Percentiles rank a stretch among this genome's conserved stretches.
Conservation (phyloP, 2,113 vertebrate genomes). For the Astatoreochromis straeleni region DNA sequence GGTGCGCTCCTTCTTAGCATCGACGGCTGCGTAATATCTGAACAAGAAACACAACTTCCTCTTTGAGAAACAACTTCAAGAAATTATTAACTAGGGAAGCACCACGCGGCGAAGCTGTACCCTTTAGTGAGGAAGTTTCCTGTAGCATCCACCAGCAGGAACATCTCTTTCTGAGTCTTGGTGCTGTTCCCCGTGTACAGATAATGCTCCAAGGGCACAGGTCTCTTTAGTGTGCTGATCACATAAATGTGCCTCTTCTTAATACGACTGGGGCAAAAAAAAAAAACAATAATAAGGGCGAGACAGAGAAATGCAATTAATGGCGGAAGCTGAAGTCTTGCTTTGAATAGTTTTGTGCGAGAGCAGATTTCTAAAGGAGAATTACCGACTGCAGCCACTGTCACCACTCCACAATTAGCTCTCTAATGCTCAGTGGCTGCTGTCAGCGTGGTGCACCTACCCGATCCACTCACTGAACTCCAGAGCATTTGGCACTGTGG, state of each 20-base stretch:
- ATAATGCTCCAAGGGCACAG: conserved; percentile 84
- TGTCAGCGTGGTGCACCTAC: conserved; percentile 48
- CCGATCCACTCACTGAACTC: conserved; percentile 94
- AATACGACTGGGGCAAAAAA: conserved; percentile 69
- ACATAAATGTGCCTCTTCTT: conserved; percentile 86
- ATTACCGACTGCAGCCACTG: not conserved
- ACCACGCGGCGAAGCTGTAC: conserved; percentile 38
- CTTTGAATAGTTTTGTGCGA: not conserved
- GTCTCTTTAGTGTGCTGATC: conserved; percentile 84
- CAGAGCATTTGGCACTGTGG: conserved; percentile 86
- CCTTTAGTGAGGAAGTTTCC: conserved; percentile 86
- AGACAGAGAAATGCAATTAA: not conserved
- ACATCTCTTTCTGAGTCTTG: conserved; percentile 87
- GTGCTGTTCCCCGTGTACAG: conserved; percentile 90
- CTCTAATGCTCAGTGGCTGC: not conserved
- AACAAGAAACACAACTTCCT: not conserved
- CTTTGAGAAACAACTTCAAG: not conserved
- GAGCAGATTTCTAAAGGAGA: not conserved
- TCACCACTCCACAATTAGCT: not conserved
- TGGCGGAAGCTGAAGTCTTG: not conserved
- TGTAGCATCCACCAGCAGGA: conserved; percentile 77
- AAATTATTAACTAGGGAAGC: too few species aligned
- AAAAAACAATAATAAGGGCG: not conserved
- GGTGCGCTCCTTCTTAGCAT: conserved; percentile 85
- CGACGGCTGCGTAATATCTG: conserved; percentile 83